Percentiles rank a stretch among this genome's conserved stretches.
phyloP scores from a whole-genome alignment of 2,113 vertebrate species.

The Enhydra lutris region DNA sequence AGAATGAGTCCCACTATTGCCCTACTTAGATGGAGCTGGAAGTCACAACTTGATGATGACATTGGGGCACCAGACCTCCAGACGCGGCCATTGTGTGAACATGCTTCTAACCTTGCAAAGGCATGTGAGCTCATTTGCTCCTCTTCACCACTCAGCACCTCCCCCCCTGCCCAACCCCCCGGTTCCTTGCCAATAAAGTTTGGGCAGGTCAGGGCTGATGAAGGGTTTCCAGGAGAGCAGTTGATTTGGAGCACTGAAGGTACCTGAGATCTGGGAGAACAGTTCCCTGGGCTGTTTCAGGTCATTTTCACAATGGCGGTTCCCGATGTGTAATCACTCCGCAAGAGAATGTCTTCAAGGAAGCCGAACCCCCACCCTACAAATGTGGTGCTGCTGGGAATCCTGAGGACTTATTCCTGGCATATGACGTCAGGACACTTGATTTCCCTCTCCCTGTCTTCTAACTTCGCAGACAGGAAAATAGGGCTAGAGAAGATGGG shows the following conservation, averaged over 20 bases:
- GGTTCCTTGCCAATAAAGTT: background rate
- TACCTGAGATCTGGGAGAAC: background rate
- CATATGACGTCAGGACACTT: background rate
- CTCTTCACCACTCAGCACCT: background rate
- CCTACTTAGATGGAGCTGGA: background rate
- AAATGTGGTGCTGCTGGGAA: background rate
- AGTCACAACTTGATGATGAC: background rate
- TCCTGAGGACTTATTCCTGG: background rate
- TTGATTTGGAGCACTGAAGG: background rate
- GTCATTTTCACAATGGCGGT: no score
- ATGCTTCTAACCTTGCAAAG: background rate
- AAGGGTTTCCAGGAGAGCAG: background rate
- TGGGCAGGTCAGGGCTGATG: background rate
- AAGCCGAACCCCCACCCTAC: background rate
- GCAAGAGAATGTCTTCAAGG: background rate
- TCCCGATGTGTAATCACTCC: background rate
- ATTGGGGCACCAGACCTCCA: background rate
- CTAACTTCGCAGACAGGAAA: constrained; percentile 48
- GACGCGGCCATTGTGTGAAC: background rate
- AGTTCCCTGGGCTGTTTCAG: background rate
- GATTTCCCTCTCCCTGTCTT: background rate
- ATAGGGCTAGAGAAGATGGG: constrained; percentile 21
- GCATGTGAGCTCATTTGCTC: background rate
- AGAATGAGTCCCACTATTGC: background rate
- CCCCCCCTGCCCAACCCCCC: no score